These are phyloP conservation scores for Ommatoiulus sabulosus DNA, from an alignment of 2,888 invertebrate species.

Conservation along the genomic window DNA sequence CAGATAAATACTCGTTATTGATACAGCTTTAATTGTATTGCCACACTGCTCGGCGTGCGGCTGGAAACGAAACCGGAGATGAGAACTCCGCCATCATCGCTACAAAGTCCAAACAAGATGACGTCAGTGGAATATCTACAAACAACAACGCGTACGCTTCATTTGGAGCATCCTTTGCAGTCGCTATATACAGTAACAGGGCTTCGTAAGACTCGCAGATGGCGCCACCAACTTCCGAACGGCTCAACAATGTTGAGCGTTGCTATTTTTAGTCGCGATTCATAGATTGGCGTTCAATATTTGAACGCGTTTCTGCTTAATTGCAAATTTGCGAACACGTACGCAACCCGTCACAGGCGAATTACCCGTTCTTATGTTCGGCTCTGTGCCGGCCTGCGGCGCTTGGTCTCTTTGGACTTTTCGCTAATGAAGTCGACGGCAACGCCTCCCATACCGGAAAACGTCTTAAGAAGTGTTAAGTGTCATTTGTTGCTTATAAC, in stretches of 20 bases:
- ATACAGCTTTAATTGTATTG: conserved; percentile 7
- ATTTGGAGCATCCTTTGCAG: not conserved
- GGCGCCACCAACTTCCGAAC: too few species aligned
- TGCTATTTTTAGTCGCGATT: too few species aligned
- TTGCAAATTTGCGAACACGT: too few species aligned
- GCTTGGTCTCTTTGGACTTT: too few species aligned
- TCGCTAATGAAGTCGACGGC: not conserved
- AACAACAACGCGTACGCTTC: not conserved
- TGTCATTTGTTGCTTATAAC: not conserved
- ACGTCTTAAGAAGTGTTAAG: not conserved
- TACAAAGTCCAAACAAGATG: not conserved
- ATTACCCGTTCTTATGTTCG: too few species aligned
- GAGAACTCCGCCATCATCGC: not conserved
- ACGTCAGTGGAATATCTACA: not conserved
- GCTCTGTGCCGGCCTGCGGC: too few species aligned
- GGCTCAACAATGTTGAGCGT: too few species aligned
- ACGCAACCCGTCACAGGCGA: too few species aligned
- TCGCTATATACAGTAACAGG: too few species aligned
- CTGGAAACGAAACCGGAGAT: conserved; percentile 38
- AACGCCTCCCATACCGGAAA: not conserved
- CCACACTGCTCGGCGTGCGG: not conserved
- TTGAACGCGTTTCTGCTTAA: too few species aligned
- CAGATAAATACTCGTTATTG: not conserved
- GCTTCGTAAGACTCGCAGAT: too few species aligned
- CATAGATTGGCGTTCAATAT: too few species aligned